Conservation (phyloP, 37 sponge, comb jelly and placozoan genomes). For the Hormiphora californensis region DNA sequence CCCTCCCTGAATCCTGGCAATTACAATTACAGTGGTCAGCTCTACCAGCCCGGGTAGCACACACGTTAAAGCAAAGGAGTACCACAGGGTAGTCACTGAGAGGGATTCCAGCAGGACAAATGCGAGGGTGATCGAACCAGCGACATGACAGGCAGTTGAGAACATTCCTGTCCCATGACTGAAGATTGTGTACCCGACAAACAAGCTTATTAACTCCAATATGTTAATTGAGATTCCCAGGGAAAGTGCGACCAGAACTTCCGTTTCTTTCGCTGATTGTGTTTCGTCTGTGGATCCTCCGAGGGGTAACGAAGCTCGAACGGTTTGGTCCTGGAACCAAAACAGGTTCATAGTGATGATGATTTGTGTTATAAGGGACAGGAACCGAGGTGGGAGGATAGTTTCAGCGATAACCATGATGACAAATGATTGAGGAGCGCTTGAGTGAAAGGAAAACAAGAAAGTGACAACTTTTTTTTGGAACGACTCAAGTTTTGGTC, state of each 20-base stretch:
- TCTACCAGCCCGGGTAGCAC: not conserved
- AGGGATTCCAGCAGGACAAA: constrained; percentile 38
- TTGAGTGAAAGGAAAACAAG: too few relatives aligned
- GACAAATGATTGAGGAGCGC: too few relatives aligned
- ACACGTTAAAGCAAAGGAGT: constrained; percentile 21
- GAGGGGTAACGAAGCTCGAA: constrained; percentile 15
- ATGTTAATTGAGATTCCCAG: constrained; percentile 17
- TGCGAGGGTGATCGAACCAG: constrained; percentile 17
- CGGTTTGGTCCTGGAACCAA: constrained; percentile 20
- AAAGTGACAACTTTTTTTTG: too few relatives aligned
- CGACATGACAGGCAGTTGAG: constrained; percentile 1
- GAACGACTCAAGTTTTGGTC: too few relatives aligned
- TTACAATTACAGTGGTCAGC: not conserved
- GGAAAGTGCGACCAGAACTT: constrained; percentile 27
- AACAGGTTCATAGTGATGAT: constrained; percentile 51
- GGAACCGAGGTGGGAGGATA: constrained; percentile 38
- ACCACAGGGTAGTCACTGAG: constrained; percentile 23
- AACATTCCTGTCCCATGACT: constrained; percentile 38
- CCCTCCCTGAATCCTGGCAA: constrained; percentile 28
- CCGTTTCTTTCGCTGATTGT: constrained; percentile 4
- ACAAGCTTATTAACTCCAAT: constrained; percentile 6
- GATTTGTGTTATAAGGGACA: constrained; percentile 17
- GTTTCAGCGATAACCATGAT: constrained; percentile 14
- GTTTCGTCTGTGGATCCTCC: not conserved
- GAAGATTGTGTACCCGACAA: constrained; percentile 38